Conservation (phyloP, 2,113 vertebrate genomes). For the Procapra przewalskii region DNA sequence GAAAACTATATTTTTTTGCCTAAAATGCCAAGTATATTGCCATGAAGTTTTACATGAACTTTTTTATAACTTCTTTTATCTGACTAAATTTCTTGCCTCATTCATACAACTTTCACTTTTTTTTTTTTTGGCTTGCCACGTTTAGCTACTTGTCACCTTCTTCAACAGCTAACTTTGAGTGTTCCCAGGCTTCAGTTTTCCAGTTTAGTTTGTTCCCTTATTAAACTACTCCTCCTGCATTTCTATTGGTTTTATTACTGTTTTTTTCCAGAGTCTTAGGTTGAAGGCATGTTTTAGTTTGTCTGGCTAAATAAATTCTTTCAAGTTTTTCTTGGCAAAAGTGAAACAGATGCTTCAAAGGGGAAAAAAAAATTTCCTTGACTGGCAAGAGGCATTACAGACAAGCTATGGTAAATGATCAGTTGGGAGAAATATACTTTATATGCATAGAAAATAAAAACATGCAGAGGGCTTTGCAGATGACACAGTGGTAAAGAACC, state of each 20-base stretch:
- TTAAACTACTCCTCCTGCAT: not conserved
- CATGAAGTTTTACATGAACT: not conserved
- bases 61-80: not conserved
- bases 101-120: not conserved
- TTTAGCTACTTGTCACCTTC: not conserved
- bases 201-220: not conserved
- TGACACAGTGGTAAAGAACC: not conserved
- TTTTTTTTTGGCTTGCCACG: not conserved
- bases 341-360: not conserved
- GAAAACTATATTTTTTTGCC: not conserved
- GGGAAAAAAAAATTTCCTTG: not conserved
- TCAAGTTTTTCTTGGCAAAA: not conserved
- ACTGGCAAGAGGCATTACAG: not conserved
- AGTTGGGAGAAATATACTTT: not conserved
- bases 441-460: not conserved
- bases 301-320: not conserved
- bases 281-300: not conserved
- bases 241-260: not conserved
- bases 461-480: not conserved
- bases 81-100: not conserved
- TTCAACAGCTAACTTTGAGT: not conserved
- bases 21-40: not conserved
- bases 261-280: not conserved
- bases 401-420: not conserved
- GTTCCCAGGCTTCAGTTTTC: not conserved